Base-by-base conservation (phyloP, 2,113 vertebrate genomes). In the Salvelinus fontinalis region DNA sequence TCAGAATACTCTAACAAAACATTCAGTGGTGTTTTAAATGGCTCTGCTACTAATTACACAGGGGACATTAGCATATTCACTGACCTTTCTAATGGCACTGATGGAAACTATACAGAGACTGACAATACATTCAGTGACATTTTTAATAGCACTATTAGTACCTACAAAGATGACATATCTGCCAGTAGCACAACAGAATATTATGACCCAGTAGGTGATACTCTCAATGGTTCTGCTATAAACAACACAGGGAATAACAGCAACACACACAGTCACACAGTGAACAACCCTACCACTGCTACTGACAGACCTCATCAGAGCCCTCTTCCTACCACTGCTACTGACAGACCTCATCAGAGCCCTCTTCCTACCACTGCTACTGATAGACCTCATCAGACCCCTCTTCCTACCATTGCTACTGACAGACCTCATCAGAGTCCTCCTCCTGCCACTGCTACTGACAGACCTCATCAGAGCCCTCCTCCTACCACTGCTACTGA, bases 91-190 rank as follows among this genome's bases (percentile, higher is more conserved):
- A 92, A 87, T 14, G 74, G 20, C 12, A 70, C 48, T 31, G 22
- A 51, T 24, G 16, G 14, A 22, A 74, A 70, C 6, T 22, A 85
- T 59, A 88, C 87, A 44, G 70, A 81, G 20, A 22, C 8, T 44
- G 84, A 73, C 29, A 65, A 64, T 18, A 2, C 1, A 1, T 22
- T 62, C 24, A 67, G 71, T 66, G 34, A 14, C 3, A 11, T 18
- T 65, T 70, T 67, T 22, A 78, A 71, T 54, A 18, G 59, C 9
- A 91, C 2, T 44, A 0, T 44, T 12, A 44, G 39, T 12, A 44
- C 62, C 62, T 2, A 65, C 62, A 26, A 18, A 6, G 0, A 7
- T 48, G 62, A 14, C 6, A 92, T 87, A 6, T 73, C 51, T 39
- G 12, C 26, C 31, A 27, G 13, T 18, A 75, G 69, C 9, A 81